Base-by-base conservation (phyloP, 2,888 invertebrate genomes). In the Sminthurides aquaticus region DNA sequence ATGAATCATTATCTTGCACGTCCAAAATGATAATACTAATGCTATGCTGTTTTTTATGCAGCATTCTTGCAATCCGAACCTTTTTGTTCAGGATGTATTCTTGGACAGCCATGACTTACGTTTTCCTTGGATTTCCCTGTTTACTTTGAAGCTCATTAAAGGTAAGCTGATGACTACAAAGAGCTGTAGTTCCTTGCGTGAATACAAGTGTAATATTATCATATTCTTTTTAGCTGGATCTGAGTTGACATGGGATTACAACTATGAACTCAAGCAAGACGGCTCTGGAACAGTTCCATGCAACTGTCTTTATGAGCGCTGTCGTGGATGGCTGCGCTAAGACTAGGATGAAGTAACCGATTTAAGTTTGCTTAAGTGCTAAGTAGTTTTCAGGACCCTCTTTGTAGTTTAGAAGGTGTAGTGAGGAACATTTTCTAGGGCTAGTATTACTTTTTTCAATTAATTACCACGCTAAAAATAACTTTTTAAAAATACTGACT, bases 231-330 rank as follows among this genome's bases (percentile, higher is more conserved):
- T 28, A 61, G 61, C 29, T 1, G 96, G 96, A 24, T 88, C 90
- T 0, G 98, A 98, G 79, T 82, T 99, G 55, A 95, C 95, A 0
- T 99, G 98, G 98, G 96, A 99, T 80, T 99, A 99, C 78, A 91
- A 91, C 77, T 99, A 98, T 77, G 91, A 94, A 78, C 89, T 96
- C 8, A 94, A 92, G 49, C 92, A 94, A 92, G 52, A 92, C 92
- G 71, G 95, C 97, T 27, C 90, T 91, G 2, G 92, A 89, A 25
- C 5, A 1, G 84, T 88, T 0, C 81, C 97, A 18, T 98, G 97
- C 77, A 87, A 89, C 78, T 98, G 97, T 77, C 91, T 90, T 0
- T 86, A 93, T 0, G 78, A 84, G 1, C 89, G 90, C 74, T 98
- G 98, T 77, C 85, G 94, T 74, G 90, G 93, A 22, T 82, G 97